A percentile compares a stretch with the other conserved stretches of the same genome.
These are phyloP conservation scores for Noctua comes DNA, from an alignment of 2,888 invertebrate species.

Conservation along the genomic window DNA sequence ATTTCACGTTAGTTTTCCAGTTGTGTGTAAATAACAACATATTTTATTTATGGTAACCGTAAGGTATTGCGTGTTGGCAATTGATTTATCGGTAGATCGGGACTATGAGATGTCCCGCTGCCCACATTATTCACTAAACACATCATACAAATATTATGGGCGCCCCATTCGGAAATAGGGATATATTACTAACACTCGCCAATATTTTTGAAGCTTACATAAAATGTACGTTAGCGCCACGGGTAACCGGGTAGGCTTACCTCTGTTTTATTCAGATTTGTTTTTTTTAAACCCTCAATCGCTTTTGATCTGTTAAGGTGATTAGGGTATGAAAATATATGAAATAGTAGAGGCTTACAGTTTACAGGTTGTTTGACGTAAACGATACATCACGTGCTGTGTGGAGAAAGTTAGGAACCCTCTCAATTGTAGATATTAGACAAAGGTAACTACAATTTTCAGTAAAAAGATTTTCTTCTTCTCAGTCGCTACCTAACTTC, in stretches of 20 bases:
- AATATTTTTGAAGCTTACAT: constrained; percentile 70
- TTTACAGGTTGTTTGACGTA: constrained; percentile 33
- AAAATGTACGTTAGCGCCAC: constrained; percentile 46
- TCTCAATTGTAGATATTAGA: neutral
- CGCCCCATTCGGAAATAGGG: constrained; percentile 74
- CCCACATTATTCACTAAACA: constrained; percentile 84
- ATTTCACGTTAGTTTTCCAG: constrained; percentile 10
- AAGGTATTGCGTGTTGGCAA: constrained; percentile 79
- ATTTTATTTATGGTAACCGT: constrained; percentile 74
- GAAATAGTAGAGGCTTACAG: constrained; percentile 10
- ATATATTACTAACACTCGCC: constrained; percentile 67
- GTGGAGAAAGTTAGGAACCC: neutral
- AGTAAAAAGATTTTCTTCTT: neutral
- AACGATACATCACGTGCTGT: constrained; percentile 3
- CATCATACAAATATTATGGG: constrained; percentile 79
- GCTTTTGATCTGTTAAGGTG: constrained; percentile 25
- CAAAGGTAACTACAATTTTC: neutral
- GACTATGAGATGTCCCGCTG: constrained; percentile 79
- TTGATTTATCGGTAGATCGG: constrained; percentile 86
- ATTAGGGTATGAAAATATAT: constrained; percentile 28
- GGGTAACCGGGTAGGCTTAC: constrained; percentile 26
- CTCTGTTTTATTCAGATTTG: constrained; percentile 35
- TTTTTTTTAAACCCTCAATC: constrained; percentile 26
- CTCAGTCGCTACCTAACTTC: neutral
- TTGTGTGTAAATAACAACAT: constrained; percentile 62